Evolutionary conservation across 2,888 invertebrate genomes (phyloP).

Genomic region (Pseudanteris insignis): DNA sequence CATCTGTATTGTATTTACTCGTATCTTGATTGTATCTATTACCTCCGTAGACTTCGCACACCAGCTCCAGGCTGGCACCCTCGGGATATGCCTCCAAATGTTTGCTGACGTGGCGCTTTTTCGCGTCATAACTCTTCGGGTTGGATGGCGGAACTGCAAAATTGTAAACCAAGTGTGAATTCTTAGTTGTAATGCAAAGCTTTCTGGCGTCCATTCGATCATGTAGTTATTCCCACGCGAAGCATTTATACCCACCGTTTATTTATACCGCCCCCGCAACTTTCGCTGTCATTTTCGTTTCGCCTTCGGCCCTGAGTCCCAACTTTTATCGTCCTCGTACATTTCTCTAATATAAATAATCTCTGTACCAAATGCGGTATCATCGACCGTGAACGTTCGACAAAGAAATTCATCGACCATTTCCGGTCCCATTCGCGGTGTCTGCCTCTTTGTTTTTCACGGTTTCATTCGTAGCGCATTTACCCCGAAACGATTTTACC

Average conservation of each 20-base stretch:
- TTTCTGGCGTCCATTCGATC: slow-evolving; percentile 9
- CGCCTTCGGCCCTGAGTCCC: background rate
- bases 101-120: slow-evolving; percentile 81
- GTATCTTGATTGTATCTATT: slow-evolving; percentile 61
- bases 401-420: slow-evolving; percentile 27
- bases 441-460: slow-evolving; percentile 12
- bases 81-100: slow-evolving; percentile 87
- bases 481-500: slow-evolving; percentile 17
- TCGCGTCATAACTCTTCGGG: slow-evolving; percentile 86
- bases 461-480: slow-evolving; percentile 17
- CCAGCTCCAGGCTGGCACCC: slow-evolving; percentile 82
- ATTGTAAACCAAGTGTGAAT: slow-evolving; percentile 53
- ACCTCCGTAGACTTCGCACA: slow-evolving; percentile 90
- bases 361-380: slow-evolving; percentile 10
- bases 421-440: slow-evolving; percentile 19
- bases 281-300: slow-evolving; percentile 1
- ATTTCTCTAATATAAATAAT: slow-evolving; percentile 13
- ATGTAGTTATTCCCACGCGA: slow-evolving; percentile 8
- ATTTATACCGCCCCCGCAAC: slow-evolving; percentile 2
- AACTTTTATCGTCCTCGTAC: slow-evolving; percentile 1
- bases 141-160: slow-evolving; percentile 83
- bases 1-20: slow-evolving; percentile 34
- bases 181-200: slow-evolving; percentile 26
- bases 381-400: slow-evolving; percentile 14
- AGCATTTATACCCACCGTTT: slow-evolving; percentile 9